phyloP scores from a whole-genome alignment of 2,797 vertebrate species.

The Phoebastria nigripes region DNA sequence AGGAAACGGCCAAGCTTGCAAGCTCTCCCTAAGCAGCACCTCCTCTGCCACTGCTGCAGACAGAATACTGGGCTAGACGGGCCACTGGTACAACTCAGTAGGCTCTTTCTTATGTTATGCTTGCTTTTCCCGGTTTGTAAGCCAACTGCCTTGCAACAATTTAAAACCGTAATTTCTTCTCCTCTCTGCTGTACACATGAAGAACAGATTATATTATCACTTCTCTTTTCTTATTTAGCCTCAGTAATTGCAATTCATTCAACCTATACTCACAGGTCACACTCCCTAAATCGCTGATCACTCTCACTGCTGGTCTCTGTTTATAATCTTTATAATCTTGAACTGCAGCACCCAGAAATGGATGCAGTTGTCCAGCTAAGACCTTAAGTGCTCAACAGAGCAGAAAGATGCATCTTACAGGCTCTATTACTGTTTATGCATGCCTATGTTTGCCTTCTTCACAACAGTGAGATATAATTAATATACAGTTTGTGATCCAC shows the following conservation, averaged over 20 bases:
- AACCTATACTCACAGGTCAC: not conserved
- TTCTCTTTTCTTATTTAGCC: not conserved
- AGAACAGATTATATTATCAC: not conserved
- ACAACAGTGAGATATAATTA: not conserved
- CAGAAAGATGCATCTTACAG: not conserved
- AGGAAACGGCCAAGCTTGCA: not conserved
- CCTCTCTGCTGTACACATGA: not conserved
- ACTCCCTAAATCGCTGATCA: not conserved
- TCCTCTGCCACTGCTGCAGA: not conserved
- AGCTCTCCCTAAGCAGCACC: not conserved
- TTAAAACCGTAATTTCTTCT: not conserved
- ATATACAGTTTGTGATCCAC: not conserved
- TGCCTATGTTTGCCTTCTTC: not conserved
- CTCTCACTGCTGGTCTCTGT: not conserved
- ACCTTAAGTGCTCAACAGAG: not conserved
- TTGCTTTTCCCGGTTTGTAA: not conserved
- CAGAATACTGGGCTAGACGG: not conserved
- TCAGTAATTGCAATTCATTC: not conserved
- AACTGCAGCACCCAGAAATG: not conserved
- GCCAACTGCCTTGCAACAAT: not conserved
- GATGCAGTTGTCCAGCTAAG: not conserved
- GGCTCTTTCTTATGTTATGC: not conserved
- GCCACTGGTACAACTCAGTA: fast-evolving
- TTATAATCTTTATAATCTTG: not conserved
- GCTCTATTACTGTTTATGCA: not conserved